Evolutionary conservation across 2,888 invertebrate species (phyloP).

Genomic region (Nomada fucata): DNA sequence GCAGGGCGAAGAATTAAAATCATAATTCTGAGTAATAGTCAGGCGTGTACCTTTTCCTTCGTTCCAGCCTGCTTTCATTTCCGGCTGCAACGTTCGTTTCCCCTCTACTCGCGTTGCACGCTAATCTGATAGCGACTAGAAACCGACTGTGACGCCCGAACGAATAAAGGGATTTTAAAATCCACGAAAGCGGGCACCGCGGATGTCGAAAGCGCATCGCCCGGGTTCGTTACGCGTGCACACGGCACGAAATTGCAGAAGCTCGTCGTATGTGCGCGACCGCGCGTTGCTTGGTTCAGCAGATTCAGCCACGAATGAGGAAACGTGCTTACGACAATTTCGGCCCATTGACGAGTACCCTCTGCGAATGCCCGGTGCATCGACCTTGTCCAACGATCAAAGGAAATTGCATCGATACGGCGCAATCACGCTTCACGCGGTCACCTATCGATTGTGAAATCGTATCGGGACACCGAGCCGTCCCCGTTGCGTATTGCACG

Average conservation of each 20-base stretch:
- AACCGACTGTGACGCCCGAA: conserved; percentile 65
- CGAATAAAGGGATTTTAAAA: conserved; percentile 56
- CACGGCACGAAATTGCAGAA: conserved; percentile 10
- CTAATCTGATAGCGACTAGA: conserved; percentile 42
- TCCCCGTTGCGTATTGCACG: background rate
- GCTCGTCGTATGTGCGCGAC: conserved; percentile 12
- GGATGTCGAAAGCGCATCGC: conserved; percentile 38
- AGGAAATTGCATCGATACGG: conserved; percentile 30
- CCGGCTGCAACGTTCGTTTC: conserved; percentile 61
- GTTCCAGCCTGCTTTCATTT: conserved; percentile 62
- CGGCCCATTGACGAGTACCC: conserved; percentile 26
- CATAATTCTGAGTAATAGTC: conserved; percentile 30
- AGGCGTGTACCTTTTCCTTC: conserved; percentile 54
- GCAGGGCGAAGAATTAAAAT: conserved; percentile 19
- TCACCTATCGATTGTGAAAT: conserved; percentile 31
- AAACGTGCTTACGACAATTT: conserved; percentile 30
- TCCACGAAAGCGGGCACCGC: conserved; percentile 49
- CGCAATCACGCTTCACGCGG: conserved; percentile 39
- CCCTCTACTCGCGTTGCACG: conserved; percentile 22
- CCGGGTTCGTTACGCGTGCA: conserved; percentile 8
- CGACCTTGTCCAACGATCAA: conserved; percentile 51
- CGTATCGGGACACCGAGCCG: background rate
- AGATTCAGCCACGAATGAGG: conserved; percentile 26
- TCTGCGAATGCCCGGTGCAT: conserved; percentile 20
- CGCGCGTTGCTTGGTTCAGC: conserved; percentile 18